Percentiles rank a stretch among this genome's conserved stretches.
Conservation (phyloP, 2,797 vertebrate genomes). For the Antennarius maculatus region DNA sequence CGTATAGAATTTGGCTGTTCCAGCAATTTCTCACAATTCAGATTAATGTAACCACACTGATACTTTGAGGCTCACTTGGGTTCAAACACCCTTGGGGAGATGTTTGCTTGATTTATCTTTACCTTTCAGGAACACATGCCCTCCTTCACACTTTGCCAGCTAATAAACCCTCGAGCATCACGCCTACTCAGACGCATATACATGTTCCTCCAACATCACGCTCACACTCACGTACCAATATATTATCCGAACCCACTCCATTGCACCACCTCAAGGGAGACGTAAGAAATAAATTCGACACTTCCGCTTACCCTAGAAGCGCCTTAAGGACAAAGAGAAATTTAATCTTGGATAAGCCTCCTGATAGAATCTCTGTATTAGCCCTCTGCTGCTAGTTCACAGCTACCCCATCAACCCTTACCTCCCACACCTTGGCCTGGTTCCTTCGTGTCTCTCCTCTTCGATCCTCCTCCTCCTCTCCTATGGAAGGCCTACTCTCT, state of each 20-base stretch:
- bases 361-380: conserved; percentile 80
- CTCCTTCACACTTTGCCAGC: conserved; percentile 55
- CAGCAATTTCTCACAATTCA: background rate
- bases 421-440: conserved; percentile 72
- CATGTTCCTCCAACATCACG: conserved; percentile 29
- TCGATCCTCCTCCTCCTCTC: conserved; percentile 10
- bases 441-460: conserved; percentile 50
- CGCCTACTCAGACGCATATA: conserved; percentile 34
- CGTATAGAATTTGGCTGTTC: no score
- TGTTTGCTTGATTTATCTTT: conserved; percentile 61
- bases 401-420: conserved; percentile 76
- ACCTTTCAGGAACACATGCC: conserved; percentile 53
- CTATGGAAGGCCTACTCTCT: background rate
- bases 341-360: conserved; percentile 83
- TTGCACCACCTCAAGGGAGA: conserved; percentile 67
- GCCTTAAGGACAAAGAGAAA: conserved; percentile 83
- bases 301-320: conserved; percentile 76
- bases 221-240: conserved; percentile 12
- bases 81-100: conserved; percentile 32
- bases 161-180: conserved; percentile 59
- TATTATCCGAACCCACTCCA: conserved; percentile 42
- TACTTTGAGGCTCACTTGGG: conserved; percentile 32
- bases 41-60: conserved; percentile 29
- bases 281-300: conserved; percentile 76
- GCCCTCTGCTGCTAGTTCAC: conserved; percentile 73